Conservation (phyloP, 2,888 invertebrate genomes). For the Andrena trimmerana region DNA sequence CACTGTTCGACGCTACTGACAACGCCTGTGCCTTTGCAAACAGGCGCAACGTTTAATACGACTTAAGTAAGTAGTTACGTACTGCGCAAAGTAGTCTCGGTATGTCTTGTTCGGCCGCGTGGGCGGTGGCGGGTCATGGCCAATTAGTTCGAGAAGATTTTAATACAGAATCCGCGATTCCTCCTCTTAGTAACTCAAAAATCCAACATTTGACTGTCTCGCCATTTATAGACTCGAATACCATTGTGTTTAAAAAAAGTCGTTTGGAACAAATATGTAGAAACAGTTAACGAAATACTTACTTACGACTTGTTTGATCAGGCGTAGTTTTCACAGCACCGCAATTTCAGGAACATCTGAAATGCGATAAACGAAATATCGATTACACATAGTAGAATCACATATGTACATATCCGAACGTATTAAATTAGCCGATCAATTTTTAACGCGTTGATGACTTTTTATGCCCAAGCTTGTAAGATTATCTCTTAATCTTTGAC, state of each 20-base stretch:
- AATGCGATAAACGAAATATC: conserved; percentile 65
- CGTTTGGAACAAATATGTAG: too few relatives aligned
- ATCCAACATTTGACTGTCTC: conserved; percentile 16
- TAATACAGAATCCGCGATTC: conserved; percentile 30
- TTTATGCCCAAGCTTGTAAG: background rate
- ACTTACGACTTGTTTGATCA: conserved; percentile 81
- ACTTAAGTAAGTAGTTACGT: conserved; percentile 56
- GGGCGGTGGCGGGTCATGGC: conserved; percentile 68
- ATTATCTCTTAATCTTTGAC: background rate
- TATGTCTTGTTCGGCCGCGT: conserved; percentile 53
- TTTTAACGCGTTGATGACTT: too few relatives aligned
- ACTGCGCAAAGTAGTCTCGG: conserved; percentile 52
- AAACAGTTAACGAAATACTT: conserved; percentile 6
- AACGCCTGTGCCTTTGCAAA: conserved; percentile 51
- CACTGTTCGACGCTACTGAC: conserved; percentile 13
- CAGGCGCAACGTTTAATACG: conserved; percentile 54
- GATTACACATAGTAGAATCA: too few relatives aligned
- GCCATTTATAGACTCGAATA: conserved; percentile 17
- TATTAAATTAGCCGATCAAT: too few relatives aligned
- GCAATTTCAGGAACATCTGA: conserved; percentile 81
- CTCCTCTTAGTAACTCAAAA: conserved; percentile 9
- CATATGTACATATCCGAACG: too few relatives aligned
- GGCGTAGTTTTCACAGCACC: conserved; percentile 77
- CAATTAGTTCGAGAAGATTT: conserved; percentile 56
- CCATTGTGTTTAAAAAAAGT: background rate